Base-by-base conservation (phyloP, 2,113 vertebrate species). In the Lates calcarifer region DNA sequence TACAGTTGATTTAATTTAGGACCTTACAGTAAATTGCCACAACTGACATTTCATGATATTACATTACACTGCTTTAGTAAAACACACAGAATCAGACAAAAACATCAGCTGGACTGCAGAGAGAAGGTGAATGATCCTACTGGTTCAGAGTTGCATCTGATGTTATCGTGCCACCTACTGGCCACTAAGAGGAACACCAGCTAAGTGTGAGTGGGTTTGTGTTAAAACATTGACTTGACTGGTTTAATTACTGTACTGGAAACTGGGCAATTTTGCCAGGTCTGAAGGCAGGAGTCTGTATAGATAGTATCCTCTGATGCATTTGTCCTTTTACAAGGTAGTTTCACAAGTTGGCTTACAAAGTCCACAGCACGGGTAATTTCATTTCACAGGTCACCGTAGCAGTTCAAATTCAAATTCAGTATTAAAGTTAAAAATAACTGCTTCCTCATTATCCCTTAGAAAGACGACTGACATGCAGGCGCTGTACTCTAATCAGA, bases 121-220 rank as follows among this genome's bases (percentile, higher is more conserved):
- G 24, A n/a, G 41, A 11, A 29, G 6, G 24, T 13, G 55, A 20
- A 31, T 12, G 29, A 35, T 8, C 35, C 9, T n/a, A n/a, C n/a
- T 18, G 24, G 22, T 26, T 62, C 7, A 35, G 10, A 71, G 24
- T 24, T 26, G 2, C 15, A 20, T 2, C 39, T 43, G 41, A 49
- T 66, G 61, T 56, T 62, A 2, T 45, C 9, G 4, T 45, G 83
- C 81, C 84, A 84, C n/a, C 89, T 83, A 71, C 53, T 86, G 90
- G 71, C 20, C 13, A 39, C 7, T 12, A 4, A 47, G 3, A 24
- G 26, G 13, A 78, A 67, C 57, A 51, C 2, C 7, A 0, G 14
- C 11, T 14, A 12, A 14, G 1, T 43, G 24, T 51, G n/a, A 62
- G 35, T 24, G 24, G 72, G 20, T 22, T 17, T 29, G 29, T 15